These are phyloP conservation scores for Drosophila seclusa DNA, from an alignment of 2,888 invertebrate genomes.

Conservation along the genomic window DNA sequence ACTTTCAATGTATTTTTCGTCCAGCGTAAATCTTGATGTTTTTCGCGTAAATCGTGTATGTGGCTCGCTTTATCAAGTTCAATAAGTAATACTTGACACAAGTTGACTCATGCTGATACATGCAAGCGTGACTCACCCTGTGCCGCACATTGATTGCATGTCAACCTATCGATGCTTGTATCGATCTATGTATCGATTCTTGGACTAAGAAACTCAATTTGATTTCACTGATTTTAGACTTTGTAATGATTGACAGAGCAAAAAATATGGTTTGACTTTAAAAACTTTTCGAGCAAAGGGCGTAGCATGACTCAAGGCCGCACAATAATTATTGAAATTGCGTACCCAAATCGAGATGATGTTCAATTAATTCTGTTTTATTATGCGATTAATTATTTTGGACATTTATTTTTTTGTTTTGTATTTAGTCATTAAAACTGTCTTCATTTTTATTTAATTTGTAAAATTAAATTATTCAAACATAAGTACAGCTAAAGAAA, in stretches of 20 bases:
- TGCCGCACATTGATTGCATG: constrained; percentile 3
- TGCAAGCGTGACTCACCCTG: constrained; percentile 34
- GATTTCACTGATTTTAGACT: constrained; percentile 1
- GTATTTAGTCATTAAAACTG: constrained; percentile 48
- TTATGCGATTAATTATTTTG: constrained; percentile 17
- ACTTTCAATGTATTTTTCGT: constrained; percentile 50
- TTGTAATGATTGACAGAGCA: neutral
- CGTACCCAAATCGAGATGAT: neutral
- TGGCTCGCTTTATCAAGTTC: constrained; percentile 31
- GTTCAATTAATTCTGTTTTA: neutral
- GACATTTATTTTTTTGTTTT: constrained; percentile 1
- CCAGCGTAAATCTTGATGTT: constrained; percentile 48
- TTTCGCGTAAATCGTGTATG: constrained; percentile 32
- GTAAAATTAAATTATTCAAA: constrained; percentile 60
- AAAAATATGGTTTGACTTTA: neutral
- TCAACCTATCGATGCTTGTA: constrained; percentile 27
- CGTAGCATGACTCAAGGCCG: neutral
- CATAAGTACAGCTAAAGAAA: constrained; percentile 67
- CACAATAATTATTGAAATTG: neutral
- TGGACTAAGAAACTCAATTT: neutral
- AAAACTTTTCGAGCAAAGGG: neutral
- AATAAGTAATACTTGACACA: constrained; percentile 35
- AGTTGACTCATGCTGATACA: constrained; percentile 44
- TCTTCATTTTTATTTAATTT: constrained; percentile 55
- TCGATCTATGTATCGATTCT: constrained; percentile 8